Base-by-base conservation (phyloP, 2,797 vertebrate genomes). In the Pangasius macronema region DNA sequence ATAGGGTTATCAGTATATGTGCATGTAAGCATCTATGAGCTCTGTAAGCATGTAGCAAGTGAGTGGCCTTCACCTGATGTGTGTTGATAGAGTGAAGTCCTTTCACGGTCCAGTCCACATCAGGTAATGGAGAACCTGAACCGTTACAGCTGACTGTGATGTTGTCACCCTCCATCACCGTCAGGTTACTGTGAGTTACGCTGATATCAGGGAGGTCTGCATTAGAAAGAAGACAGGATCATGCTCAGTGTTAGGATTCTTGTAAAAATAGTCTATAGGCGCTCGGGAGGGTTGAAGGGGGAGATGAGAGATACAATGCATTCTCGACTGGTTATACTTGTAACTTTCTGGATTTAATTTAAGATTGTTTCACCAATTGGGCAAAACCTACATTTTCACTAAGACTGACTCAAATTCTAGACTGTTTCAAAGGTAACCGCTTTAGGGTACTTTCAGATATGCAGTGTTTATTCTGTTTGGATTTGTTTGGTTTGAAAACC, bases 51-150 rank as follows among this genome's bases (percentile, higher is more conserved):
- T 75, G 73, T 83, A 86, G 81, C 84, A 90, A 82, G 82, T 84
- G 79, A 88, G 82, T 89, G 73, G 77, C 42, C 27, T 92, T 91
- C 90, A 97, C 98, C 97, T 98, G 96, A 93, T 99, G 98, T 3
- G 98, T 98, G 94, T 98, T 99, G 95, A 99, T 98, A 90, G 98
- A 99, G 92, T 97, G 97, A 63, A 99, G 96, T 14, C 96, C 97
- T 0, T 95, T 94, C 88, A 99, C 97, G 0, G 96, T 98, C 98
- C 98, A 99, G 95, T 99, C 98, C 70, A 99, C 98, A 0, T 99
- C 98, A 0, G 98, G 98, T 92, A 99, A 92, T 0, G 98, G 98
- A 0, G 97, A 96, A 24, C 97, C 98, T 0, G 98, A 97, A 87
- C 98, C 98, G 0, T 99, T 99, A 92, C 98, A 99, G 91, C 97